Percentiles rank a stretch among this genome's conserved stretches.
Evolutionary conservation across 2,113 vertebrate species (phyloP).

Genomic region (Forbesichthys papilliferus): DNA sequence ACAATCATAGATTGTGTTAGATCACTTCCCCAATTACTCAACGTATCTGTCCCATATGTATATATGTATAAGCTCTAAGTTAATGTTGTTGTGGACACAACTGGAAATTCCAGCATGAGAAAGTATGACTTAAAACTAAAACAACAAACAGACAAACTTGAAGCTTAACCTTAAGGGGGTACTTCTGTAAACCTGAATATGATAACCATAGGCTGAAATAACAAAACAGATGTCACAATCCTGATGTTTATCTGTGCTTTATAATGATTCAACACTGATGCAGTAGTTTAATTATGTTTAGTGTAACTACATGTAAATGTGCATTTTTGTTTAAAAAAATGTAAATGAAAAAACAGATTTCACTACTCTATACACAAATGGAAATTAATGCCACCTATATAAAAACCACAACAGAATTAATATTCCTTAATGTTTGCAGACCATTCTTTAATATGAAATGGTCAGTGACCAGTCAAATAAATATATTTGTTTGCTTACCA

Average conservation of each 20-base stretch:
- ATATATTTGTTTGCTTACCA: slow-evolving; percentile 18
- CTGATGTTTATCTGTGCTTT: not conserved
- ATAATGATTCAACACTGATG: slow-evolving; percentile 18
- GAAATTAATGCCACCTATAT: slow-evolving; percentile 52
- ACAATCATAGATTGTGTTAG: too few species aligned
- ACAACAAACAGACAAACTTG: too few species aligned
- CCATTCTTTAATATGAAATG: slow-evolving; percentile 55
- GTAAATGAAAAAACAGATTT: slow-evolving; percentile 68
- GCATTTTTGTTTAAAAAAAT: slow-evolving; percentile 75
- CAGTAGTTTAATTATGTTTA: slow-evolving; percentile 22
- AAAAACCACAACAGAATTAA: slow-evolving; percentile 48
- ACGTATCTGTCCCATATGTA: too few species aligned
- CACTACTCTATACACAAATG: slow-evolving; percentile 63
- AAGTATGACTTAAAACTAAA: too few species aligned
- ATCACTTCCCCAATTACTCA: too few species aligned
- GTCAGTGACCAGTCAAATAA: slow-evolving; percentile 57
- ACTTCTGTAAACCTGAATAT: not conserved
- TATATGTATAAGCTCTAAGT: too few species aligned
- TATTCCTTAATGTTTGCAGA: slow-evolving; percentile 55
- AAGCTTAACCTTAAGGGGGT: slow-evolving; percentile 8
- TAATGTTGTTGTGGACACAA: too few species aligned
- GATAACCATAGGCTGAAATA: not conserved
- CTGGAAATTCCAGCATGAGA: too few species aligned
- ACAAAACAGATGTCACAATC: not conserved
- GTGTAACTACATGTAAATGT: slow-evolving; percentile 62